These are phyloP conservation scores for Mycteria americana DNA, from an alignment of 2,797 vertebrate species.

Conservation along the genomic window DNA sequence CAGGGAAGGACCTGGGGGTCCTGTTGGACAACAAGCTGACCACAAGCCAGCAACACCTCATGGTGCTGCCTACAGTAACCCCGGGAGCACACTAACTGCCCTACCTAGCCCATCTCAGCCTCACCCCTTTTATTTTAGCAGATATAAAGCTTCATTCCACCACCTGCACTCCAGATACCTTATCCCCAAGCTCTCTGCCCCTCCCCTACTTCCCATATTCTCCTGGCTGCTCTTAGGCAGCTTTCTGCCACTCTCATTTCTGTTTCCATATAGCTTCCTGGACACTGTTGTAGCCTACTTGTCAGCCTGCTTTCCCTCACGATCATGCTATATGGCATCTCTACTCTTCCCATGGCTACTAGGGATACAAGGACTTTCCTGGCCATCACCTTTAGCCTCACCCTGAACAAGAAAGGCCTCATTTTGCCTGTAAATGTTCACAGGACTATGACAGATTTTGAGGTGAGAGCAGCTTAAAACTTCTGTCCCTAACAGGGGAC, in stretches of 20 bases:
- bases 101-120: background rate
- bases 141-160: background rate
- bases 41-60: background rate
- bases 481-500: background rate
- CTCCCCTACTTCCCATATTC: background rate
- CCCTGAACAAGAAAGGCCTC: background rate
- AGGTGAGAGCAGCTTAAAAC: background rate
- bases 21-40: background rate
- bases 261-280: background rate
- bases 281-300: background rate
- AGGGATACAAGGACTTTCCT: background rate
- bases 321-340: background rate
- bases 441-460: background rate
- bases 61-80: accelerated
- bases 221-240: background rate
- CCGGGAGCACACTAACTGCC: background rate
- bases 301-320: background rate
- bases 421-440: background rate
- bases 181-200: background rate
- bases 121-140: background rate
- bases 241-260: background rate
- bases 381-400: background rate
- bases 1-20: background rate
- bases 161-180: background rate
- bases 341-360: background rate